Evolutionary conservation across 1,140 invertebrate species (phyloP), one percentile per base, ranked within the genome.

Genomic region (Drosophila pseudoobscura): DNA sequence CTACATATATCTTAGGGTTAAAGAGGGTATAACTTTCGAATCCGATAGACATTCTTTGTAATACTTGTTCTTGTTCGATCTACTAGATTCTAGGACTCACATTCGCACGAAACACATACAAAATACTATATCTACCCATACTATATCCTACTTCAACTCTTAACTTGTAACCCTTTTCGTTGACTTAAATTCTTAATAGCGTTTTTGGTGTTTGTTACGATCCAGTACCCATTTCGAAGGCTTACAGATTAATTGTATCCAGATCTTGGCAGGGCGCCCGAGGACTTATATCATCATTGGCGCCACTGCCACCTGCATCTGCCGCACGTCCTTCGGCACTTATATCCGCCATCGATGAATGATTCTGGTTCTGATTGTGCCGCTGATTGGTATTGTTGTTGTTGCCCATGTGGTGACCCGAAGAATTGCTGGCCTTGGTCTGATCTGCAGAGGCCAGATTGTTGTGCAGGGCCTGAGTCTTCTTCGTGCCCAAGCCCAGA

Each of bases 191-290:
- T 74, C 66, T 57, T 53, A 31, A 64, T 24, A 50, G 50, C 51
- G 44, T 77, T 73, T 83, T 76, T 80, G 80, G 80, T 85, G 80
- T 85, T 80, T 65, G 61, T 66, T 55, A 11, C 22, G 15, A 49
- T 26, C 63, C 39, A 43, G 63, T 45, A 49, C 55, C 44, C 13
- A 45, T 22, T 17, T 15, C 54, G 56, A 20, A 69, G 35, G 43
- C 58, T 63, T 92, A 94, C 46, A 94, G 92, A 92, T 95, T 95
- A 65, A 95, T 94, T 45, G 94, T 94, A 79, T 95, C 94, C 83
- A 94, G 91, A 89, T 94, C 94, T 83, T 94, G 93, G 75, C 94
- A 94, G 56, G 93, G 93, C 0, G 93, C 93, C 43, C 93, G 91
- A 3, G 91, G 91, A 85, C 91, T 91, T 43, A 90, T 35, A 31